phyloP scores from a whole-genome alignment of 2,797 vertebrate genomes.

The Zalophus californianus region DNA sequence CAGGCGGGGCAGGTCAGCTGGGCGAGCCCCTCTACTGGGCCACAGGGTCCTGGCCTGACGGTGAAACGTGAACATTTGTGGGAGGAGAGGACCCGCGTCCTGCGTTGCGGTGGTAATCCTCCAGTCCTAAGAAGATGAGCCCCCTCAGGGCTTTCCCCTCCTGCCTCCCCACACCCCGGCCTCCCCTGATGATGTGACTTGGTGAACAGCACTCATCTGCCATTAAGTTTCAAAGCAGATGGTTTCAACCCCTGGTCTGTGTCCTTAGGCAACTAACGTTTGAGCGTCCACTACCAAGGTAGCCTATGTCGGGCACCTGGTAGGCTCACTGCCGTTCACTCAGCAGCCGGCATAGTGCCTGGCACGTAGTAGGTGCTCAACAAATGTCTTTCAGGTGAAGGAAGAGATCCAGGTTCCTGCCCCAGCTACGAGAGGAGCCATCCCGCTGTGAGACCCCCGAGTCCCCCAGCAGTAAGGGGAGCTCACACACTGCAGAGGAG shows the following conservation, averaged over 20 bases:
- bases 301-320: neutral
- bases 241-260: no score
- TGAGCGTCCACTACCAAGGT: accelerated
- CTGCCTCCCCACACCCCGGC: accelerated
- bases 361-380: neutral
- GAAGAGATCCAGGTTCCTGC: neutral
- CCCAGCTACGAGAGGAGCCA: neutral
- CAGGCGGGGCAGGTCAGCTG: accelerated
- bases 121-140: no score
- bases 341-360: neutral
- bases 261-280: neutral
- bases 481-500: neutral
- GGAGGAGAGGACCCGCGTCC: neutral
- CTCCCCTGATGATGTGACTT: no score
- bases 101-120: neutral
- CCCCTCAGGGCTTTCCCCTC: neutral
- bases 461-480: neutral
- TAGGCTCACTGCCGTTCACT: neutral
- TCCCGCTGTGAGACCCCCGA: neutral
- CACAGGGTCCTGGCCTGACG: accelerated
- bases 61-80: accelerated
- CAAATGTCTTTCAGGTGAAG: neutral
- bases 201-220: neutral
- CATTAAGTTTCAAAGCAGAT: no score
- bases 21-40: accelerated